Conservation (phyloP, 1,140 invertebrate genomes). For the Sitophilus oryzae region DNA sequence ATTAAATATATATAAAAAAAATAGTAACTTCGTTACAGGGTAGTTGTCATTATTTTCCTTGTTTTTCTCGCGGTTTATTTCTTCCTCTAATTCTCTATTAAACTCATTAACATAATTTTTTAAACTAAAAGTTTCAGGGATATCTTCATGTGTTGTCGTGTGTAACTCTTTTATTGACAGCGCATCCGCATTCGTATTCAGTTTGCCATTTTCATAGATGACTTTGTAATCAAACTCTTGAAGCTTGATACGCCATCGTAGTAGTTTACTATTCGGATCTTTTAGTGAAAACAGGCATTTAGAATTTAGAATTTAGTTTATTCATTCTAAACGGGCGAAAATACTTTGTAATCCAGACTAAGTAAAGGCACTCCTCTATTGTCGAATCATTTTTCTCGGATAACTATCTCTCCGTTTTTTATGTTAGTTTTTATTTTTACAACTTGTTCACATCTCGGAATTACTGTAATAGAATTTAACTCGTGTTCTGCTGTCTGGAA, state of each 20-base stretch:
- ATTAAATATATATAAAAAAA: no score
- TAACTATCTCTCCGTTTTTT: conserved; percentile 12
- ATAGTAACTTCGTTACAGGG: no score
- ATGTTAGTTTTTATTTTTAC: no score
- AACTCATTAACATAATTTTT: no score
- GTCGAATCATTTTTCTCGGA: conserved; percentile 25
- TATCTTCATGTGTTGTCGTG: no score
- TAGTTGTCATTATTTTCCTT: no score
- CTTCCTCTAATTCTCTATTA: no score
- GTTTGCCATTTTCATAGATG: neutral
- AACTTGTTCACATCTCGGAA: neutral
- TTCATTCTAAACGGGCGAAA: conserved; percentile 12
- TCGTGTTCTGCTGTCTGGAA: neutral
- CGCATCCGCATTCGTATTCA: neutral
- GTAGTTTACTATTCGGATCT: conserved; percentile 8
- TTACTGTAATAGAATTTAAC: neutral
- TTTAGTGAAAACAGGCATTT: neutral
- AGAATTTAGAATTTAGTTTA: conserved; percentile 8
- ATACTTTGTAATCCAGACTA: conserved; percentile 11
- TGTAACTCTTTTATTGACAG: no score
- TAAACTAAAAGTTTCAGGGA: no score
- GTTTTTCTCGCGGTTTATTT: no score
- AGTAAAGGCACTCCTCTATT: conserved; percentile 5
- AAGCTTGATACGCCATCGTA: neutral
- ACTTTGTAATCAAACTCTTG: neutral